phyloP scores from a whole-genome alignment of 1,140 invertebrate species.

The Danaus plexippus region DNA sequence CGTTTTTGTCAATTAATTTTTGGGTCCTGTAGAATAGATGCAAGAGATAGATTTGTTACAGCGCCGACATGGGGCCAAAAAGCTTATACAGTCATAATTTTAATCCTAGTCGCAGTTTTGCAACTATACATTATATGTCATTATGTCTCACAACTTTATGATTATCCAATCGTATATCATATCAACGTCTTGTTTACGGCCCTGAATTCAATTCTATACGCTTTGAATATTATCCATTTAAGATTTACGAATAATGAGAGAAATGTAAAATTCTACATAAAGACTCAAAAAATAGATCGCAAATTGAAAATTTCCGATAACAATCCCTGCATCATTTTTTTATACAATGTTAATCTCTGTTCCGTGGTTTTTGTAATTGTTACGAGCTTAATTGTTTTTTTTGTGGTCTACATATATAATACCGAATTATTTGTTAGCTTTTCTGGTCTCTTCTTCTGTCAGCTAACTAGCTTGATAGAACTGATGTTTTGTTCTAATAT shows the following conservation, averaged over 20 bases:
- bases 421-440: conserved; percentile 9
- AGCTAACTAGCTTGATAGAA: conserved; percentile 29
- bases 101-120: conserved; percentile 12
- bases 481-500: conserved; percentile 32
- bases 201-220: conserved; percentile 18
- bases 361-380: conserved; percentile 11
- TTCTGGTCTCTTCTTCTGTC: conserved; percentile 16
- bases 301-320: conserved; percentile 32
- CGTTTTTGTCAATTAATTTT: conserved; percentile 27
- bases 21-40: conserved; percentile 33
- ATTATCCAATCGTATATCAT: conserved; percentile 19
- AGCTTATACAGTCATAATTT: conserved; percentile 26
- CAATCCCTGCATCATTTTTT: conserved; percentile 13
- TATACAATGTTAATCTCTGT: conserved; percentile 22
- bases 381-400: conserved; percentile 4
- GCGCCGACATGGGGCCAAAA: conserved; percentile 33
- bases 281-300: conserved; percentile 43
- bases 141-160: conserved; percentile 14
- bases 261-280: conserved; percentile 38
- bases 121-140: conserved; percentile 13
- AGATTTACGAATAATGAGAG: conserved; percentile 30
- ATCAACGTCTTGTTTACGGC: conserved; percentile 5
- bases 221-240: conserved; percentile 31
- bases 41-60: conserved; percentile 37
- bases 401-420: background rate